Evolutionary conservation across 2,113 vertebrate species (phyloP).

Genomic region (Tragelaphus scriptus): DNA sequence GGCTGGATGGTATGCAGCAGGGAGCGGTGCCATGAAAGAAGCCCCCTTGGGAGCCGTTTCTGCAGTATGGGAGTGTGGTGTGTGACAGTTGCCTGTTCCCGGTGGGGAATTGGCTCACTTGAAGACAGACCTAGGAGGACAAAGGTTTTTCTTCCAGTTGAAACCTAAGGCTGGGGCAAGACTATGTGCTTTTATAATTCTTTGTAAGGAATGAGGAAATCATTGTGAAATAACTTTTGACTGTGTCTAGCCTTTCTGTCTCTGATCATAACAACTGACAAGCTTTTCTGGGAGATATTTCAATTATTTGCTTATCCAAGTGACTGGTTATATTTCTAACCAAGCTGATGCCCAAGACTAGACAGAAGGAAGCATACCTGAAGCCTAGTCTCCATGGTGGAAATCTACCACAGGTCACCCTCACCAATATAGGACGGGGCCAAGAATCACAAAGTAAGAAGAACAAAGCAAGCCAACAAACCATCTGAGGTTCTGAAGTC

Average conservation of each 20-base stretch:
- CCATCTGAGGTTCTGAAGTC: background rate
- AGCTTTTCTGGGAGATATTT: background rate
- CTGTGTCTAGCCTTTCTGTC: constrained; percentile 1
- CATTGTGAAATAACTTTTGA: background rate
- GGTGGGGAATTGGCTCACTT: accelerated
- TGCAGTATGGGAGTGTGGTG: background rate
- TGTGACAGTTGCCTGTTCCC: background rate
- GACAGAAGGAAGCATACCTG: background rate
- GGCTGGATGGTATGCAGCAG: background rate
- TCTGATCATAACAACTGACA: background rate
- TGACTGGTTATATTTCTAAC: background rate
- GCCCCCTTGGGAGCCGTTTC: background rate
- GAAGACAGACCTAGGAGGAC: background rate
- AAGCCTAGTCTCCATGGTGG: background rate
- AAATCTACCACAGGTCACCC: background rate
- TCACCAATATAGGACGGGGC: background rate
- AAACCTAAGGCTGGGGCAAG: background rate
- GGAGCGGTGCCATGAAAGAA: background rate
- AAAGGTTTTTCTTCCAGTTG: background rate
- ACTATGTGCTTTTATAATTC: background rate
- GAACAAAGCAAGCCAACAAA: background rate
- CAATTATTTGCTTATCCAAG: background rate
- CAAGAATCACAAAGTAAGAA: background rate
- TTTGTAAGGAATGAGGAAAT: constrained; percentile 11
- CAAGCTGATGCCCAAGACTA: background rate